Base-by-base conservation (phyloP, 2,888 invertebrate genomes). In the Aricia artaxerxes region DNA sequence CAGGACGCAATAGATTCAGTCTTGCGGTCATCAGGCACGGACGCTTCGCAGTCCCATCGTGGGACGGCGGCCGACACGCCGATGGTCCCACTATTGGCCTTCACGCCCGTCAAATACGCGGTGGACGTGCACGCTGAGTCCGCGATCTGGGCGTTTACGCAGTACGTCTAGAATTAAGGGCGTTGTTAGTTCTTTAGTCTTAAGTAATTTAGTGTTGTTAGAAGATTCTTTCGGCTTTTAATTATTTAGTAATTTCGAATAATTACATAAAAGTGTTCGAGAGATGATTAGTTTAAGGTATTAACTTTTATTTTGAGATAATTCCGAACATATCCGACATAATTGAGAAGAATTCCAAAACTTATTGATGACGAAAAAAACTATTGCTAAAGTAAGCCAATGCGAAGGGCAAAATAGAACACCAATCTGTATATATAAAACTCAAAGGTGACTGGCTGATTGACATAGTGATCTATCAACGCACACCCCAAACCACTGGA, bases 41-140 rank as follows among this genome's bases (percentile, higher is more conserved):
- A 95, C 1, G 94, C 95, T 0, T 88, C 86, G 86, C 97, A 97
- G 86, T 96, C 95, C 7, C 92, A 89, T 0, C 93, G 89, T 16
- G 87, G 85, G 0, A 97, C 97, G 35, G 94, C 90, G 0, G 95
- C 96, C 16, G 95, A 95, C 0, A 97, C 95, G 0, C 97, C 97
- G 6, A 97, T 89, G 0, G 96, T 95, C 31, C 93, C 95, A 78
- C 91, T 91, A 87, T 96, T 96, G 1, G 92, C 95, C 87, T 97
- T 97, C 5, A 96, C 95, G 0, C 97, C 97, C 53, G 95, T 92
- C 77, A 97, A 87, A 84, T 96, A 96, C 0, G 97, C 96, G 0
- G 97, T 96, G 0, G 96, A 95, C 0, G 96, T 95, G 80, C 96
- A 96, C 0, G 97, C 97, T 0, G 97, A 97, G 87, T 97, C 97